Evolutionary conservation across 2,797 vertebrate genomes (phyloP).

Genomic region (Phrynocephalus vlangalii): DNA sequence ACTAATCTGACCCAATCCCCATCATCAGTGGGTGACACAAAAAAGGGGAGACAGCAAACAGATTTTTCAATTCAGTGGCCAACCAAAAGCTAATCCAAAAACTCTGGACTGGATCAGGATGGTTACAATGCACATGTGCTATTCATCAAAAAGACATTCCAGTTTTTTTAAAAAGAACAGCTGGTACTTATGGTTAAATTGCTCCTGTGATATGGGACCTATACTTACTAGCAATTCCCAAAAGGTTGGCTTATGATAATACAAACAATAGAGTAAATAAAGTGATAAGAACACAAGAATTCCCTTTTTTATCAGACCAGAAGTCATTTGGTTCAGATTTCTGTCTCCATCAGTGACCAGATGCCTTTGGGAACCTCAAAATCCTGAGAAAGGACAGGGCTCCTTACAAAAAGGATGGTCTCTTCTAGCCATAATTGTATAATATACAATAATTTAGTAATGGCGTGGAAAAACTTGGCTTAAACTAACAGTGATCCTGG

Average conservation of each 20-base stretch:
- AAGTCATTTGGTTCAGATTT: neutral
- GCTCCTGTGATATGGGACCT: constrained; percentile 28
- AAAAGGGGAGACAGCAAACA: constrained; percentile 17
- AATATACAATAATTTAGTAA: constrained; percentile 45
- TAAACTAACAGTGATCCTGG: constrained; percentile 45
- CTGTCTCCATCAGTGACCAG: neutral
- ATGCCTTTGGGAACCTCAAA: constrained; percentile 33
- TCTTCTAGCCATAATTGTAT: constrained; percentile 59
- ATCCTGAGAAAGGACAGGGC: neutral
- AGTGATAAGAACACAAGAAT: constrained; percentile 13
- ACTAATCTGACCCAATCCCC: neutral
- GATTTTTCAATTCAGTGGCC: neutral
- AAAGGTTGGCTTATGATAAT: constrained; percentile 45
- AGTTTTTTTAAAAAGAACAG: constrained; percentile 7
- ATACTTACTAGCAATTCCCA: constrained; percentile 29
- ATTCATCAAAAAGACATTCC: constrained; percentile 27
- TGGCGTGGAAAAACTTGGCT: constrained; percentile 67
- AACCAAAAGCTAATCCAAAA: constrained; percentile 5
- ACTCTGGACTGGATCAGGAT: neutral
- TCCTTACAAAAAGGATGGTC: constrained; percentile 40
- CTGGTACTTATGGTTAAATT: constrained; percentile 29
- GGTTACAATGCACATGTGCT: constrained; percentile 10
- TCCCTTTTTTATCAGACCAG: constrained; percentile 6
- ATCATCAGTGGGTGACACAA: neutral
- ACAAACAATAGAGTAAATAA: constrained; percentile 43